phyloP scores from a whole-genome alignment of 2,113 vertebrate genomes.

The Gavia stellata region DNA sequence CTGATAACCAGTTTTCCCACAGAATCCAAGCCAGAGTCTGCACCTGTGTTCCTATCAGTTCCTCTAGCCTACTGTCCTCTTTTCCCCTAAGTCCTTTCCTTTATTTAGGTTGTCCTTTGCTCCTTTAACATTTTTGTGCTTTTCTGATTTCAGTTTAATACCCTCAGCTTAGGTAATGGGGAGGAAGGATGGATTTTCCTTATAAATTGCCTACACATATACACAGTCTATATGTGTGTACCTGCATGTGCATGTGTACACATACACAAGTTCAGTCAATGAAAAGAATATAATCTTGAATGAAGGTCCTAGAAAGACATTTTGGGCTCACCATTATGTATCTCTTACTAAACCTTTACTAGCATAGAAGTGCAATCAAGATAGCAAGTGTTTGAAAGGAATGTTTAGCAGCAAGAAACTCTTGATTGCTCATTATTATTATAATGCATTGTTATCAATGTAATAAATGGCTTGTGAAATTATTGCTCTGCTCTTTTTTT shows the following conservation, averaged over 20 bases:
- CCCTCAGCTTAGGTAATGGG: neutral
- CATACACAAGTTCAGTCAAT: neutral
- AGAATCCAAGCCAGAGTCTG: neutral
- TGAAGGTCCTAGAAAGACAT: neutral
- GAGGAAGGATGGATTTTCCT: neutral
- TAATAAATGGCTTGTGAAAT: neutral
- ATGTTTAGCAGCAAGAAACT: neutral
- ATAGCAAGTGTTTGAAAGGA: neutral
- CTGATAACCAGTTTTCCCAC: neutral
- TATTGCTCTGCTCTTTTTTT: neutral
- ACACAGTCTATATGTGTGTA: neutral
- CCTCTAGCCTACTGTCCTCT: neutral
- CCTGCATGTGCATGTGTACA: neutral
- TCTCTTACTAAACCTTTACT: neutral
- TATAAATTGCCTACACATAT: neutral
- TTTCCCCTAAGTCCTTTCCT: neutral
- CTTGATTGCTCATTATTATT: neutral
- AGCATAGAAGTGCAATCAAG: neutral
- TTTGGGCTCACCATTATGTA: rapidly evolving
- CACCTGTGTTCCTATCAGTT: neutral
- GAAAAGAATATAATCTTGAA: neutral
- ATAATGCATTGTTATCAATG: neutral
- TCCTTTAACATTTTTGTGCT: neutral
- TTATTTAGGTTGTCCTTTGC: neutral
- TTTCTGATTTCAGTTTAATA: neutral